These are phyloP conservation scores for Zaprionus capensis DNA, from an alignment of 1,140 invertebrate species.

Conservation along the genomic window DNA sequence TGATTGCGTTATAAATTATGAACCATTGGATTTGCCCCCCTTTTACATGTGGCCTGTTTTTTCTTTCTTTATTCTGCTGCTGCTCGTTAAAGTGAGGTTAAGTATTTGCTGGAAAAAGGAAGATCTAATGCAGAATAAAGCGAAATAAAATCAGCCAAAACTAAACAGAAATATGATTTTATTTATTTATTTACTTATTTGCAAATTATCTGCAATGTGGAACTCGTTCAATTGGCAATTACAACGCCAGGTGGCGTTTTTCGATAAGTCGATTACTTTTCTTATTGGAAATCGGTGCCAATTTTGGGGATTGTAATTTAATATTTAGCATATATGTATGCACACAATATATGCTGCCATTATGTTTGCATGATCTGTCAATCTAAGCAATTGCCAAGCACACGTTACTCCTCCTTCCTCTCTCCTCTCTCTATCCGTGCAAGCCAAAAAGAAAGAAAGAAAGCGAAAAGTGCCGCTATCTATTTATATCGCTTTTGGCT, in stretches of 20 bases:
- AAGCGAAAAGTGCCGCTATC: slow-evolving; percentile 77
- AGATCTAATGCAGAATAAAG: neutral
- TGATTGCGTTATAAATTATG: slow-evolving; percentile 82
- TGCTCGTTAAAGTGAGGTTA: slow-evolving; percentile 57
- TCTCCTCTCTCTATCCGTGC: neutral
- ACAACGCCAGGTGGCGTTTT: neutral
- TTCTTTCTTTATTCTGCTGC: neutral
- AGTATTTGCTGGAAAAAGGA: slow-evolving; percentile 10
- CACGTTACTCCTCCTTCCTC: neutral
- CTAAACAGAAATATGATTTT: neutral
- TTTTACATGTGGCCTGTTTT: neutral
- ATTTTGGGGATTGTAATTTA: slow-evolving; percentile 72
- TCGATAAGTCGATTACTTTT: neutral
- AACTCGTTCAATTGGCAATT: neutral
- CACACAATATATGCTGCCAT: slow-evolving; percentile 75
- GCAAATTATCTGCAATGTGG: slow-evolving; percentile 8
- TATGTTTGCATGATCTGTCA: slow-evolving; percentile 82
- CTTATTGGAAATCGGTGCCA: slow-evolving; percentile 34
- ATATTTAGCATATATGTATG: slow-evolving; percentile 79
- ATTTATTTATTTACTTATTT: neutral
- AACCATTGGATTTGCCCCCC: slow-evolving; percentile 61
- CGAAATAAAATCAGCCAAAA: neutral
- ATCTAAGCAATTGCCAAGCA: slow-evolving; percentile 68
- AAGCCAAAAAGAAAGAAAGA: slow-evolving; percentile 14
- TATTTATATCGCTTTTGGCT: slow-evolving; percentile 81